Percentiles rank a stretch among this genome's conserved stretches.
phyloP scores from a whole-genome alignment of 2,113 vertebrate genomes.

The Apus apus region DNA sequence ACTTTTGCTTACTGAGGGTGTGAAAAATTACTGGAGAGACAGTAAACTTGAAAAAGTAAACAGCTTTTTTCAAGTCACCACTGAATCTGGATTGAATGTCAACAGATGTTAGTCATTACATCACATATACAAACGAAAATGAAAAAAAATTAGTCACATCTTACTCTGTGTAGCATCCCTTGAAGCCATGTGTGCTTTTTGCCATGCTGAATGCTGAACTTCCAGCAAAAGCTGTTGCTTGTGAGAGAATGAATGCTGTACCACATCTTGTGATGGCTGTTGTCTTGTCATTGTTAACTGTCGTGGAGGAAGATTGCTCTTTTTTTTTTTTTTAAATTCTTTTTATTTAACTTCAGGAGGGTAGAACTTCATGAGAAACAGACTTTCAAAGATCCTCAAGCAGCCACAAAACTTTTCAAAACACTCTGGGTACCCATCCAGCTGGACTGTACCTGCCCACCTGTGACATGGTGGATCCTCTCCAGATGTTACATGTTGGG shows the following conservation, averaged over 20 bases:
- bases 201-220: not conserved
- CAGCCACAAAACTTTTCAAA: not conserved
- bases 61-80: not conserved
- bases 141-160: not conserved
- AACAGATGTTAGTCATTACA: not conserved
- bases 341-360: not conserved
- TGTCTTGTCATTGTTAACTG: not conserved
- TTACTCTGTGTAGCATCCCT: not conserved
- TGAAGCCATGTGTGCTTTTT: not conserved
- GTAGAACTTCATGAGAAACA: not conserved
- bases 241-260: not conserved
- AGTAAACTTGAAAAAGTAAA: not conserved
- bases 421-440: not conserved
- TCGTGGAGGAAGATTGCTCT: not conserved
- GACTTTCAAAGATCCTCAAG: not conserved
- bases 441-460: rapidly evolving
- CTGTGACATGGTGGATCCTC: not conserved
- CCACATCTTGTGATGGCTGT: not conserved
- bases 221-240: not conserved
- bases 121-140: not conserved
- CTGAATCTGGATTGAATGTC: not conserved
- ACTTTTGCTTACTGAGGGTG: not conserved
- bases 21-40: constrained; percentile 18
- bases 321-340: not conserved
- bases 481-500: rapidly evolving